phyloP scores from a whole-genome alignment of 1,140 invertebrate genomes.

The Brachystomella parvula region DNA sequence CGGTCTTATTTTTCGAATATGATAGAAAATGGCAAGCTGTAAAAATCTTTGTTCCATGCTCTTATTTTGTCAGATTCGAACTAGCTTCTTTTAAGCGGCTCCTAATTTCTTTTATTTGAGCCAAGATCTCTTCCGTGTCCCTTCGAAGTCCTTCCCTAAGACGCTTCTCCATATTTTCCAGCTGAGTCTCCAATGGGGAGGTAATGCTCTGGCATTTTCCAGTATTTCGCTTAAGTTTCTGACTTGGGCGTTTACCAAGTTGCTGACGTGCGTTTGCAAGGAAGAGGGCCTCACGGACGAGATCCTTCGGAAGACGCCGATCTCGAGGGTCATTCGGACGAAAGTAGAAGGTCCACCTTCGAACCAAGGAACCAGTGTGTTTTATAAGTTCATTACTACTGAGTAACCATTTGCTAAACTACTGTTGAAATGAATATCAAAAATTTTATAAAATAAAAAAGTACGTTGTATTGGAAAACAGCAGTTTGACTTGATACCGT shows the following conservation, averaged over 20 bases:
- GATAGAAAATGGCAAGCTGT: too few species aligned
- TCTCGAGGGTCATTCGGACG: conserved; percentile 13
- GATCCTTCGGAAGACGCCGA: background rate
- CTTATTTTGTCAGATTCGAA: too few species aligned
- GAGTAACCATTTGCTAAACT: too few species aligned
- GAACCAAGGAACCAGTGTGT: too few species aligned
- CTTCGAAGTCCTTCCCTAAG: background rate
- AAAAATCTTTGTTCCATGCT: too few species aligned
- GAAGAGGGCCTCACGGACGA: conserved; percentile 2
- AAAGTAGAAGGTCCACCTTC: conserved; percentile 16
- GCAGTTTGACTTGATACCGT: too few species aligned
- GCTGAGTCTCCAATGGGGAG: background rate
- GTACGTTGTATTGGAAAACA: too few species aligned
- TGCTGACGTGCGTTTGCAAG: background rate
- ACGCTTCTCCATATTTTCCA: background rate
- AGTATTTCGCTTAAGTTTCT: background rate
- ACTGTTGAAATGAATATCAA: conserved; percentile 6
- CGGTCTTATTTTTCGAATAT: too few species aligned
- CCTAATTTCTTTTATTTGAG: too few species aligned
- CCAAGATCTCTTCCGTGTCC: background rate
- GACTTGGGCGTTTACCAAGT: background rate
- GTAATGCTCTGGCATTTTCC: background rate
- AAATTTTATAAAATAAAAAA: background rate
- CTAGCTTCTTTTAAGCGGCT: too few species aligned
- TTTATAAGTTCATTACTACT: too few species aligned